phyloP scores from a whole-genome alignment of 2,888 invertebrate genomes.

The Acanthopleura granulata region DNA sequence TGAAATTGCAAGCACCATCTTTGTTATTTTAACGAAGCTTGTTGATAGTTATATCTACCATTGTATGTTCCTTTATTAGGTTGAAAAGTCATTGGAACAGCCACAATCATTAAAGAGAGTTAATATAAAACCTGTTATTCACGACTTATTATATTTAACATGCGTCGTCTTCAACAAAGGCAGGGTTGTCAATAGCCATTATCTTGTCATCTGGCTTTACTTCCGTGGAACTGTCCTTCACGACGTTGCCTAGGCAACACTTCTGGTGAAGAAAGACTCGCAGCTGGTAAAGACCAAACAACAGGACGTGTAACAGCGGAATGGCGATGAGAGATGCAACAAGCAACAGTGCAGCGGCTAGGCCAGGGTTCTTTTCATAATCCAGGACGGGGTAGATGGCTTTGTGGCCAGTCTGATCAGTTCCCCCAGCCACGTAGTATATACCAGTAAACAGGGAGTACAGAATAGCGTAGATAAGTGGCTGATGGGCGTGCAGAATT shows the following conservation, averaged over 20 bases:
- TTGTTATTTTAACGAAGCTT: too few species aligned
- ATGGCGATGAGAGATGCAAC: not conserved
- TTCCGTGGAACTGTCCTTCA: too few species aligned
- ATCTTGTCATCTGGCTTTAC: too few species aligned
- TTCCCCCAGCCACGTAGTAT: slow-evolving; percentile 16
- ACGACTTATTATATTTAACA: too few species aligned
- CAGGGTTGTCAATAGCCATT: too few species aligned
- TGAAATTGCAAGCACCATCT: too few species aligned
- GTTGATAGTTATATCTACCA: too few species aligned
- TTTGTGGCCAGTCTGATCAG: not conserved
- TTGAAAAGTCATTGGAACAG: too few species aligned
- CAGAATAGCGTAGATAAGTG: not conserved
- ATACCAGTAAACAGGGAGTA: slow-evolving; percentile 10
- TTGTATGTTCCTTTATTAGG: too few species aligned
- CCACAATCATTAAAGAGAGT: too few species aligned
- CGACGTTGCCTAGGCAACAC: slow-evolving; percentile 1
- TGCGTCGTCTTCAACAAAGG: too few species aligned
- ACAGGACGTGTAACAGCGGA: not conserved
- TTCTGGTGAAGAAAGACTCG: not conserved
- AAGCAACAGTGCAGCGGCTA: not conserved
- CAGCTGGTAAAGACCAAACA: not conserved
- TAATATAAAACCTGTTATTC: too few species aligned
- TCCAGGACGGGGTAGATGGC: not conserved
- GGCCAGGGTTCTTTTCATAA: slow-evolving; percentile 9
- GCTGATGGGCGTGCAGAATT: slow-evolving; percentile 6